Evolutionary conservation across 2,113 vertebrate genomes (phyloP).

Genomic region (Jacana jacana): DNA sequence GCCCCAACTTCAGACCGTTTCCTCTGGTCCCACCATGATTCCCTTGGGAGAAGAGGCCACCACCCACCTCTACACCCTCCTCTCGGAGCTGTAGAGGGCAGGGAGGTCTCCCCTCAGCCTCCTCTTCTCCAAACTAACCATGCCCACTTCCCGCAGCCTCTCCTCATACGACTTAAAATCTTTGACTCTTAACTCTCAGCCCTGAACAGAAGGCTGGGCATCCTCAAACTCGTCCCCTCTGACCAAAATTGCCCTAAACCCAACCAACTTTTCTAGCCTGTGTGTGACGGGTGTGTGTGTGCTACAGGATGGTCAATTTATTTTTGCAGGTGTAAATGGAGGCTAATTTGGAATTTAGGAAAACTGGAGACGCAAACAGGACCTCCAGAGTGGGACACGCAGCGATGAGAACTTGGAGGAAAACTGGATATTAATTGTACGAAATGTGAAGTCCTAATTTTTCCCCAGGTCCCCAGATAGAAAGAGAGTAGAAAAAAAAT

Average conservation of each 20-base stretch:
- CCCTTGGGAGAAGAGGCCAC: too few species aligned
- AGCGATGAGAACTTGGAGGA: neutral
- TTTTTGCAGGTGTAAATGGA: slow-evolving; percentile 30
- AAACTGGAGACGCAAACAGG: neutral
- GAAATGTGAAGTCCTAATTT: slow-evolving; percentile 42
- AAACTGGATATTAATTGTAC: slow-evolving; percentile 24
- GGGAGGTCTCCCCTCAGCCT: too few species aligned
- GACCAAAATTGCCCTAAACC: neutral
- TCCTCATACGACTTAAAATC: too few species aligned
- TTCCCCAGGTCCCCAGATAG: slow-evolving; percentile 35
- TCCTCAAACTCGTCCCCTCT: neutral
- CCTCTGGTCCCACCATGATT: too few species aligned
- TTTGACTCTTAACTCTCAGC: slow-evolving; percentile 7
- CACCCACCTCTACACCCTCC: too few species aligned
- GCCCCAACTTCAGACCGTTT: too few species aligned
- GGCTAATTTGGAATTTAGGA: neutral
- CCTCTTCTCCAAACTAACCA: too few species aligned
- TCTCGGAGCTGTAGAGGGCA: too few species aligned
- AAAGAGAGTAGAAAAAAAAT: slow-evolving; percentile 42
- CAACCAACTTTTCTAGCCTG: neutral
- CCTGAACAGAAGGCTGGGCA: neutral
- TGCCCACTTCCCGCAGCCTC: too few species aligned
- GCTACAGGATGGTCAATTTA: neutral
- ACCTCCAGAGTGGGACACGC: neutral
- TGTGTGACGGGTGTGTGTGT: neutral